Percentiles rank a stretch among this genome's conserved stretches.
phyloP scores from a whole-genome alignment of 2,113 vertebrate species.

The Condylura cristata region DNA sequence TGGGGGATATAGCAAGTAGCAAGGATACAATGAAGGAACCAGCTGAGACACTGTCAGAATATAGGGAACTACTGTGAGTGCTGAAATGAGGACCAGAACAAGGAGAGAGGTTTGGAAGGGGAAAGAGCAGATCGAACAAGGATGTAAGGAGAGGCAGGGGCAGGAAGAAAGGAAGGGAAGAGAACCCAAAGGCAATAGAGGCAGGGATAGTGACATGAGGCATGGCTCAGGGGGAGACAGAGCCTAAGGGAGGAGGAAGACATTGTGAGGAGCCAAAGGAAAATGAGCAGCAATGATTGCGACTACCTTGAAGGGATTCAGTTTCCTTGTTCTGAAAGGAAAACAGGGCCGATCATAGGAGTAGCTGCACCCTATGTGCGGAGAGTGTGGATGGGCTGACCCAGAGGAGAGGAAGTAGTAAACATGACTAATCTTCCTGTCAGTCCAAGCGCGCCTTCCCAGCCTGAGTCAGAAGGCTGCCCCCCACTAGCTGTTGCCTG shows the following conservation, averaged over 20 bases:
- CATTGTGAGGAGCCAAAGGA: not conserved
- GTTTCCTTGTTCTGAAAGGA: slow-evolving; percentile 14
- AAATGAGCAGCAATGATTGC: not conserved
- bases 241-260: not conserved
- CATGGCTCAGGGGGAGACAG: not conserved
- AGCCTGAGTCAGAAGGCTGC: not conserved
- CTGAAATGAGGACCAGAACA: not conserved
- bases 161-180: not conserved
- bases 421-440: slow-evolving; percentile 4
- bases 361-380: not conserved
- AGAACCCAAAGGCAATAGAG: not conserved
- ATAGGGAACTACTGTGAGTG: not conserved
- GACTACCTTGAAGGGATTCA: not conserved
- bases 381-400: not conserved
- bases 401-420: slow-evolving; percentile 40
- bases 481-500: not conserved
- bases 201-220: not conserved
- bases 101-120: not conserved
- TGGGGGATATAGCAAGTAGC: not conserved
- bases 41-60: slow-evolving; percentile 10
- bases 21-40: slow-evolving; percentile 17
- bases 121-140: not conserved
- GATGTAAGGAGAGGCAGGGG: not conserved
- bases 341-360: not conserved
- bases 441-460: not conserved